Base-by-base conservation (phyloP, 2,888 invertebrate species). In the Sarcophaga carnaria region DNA sequence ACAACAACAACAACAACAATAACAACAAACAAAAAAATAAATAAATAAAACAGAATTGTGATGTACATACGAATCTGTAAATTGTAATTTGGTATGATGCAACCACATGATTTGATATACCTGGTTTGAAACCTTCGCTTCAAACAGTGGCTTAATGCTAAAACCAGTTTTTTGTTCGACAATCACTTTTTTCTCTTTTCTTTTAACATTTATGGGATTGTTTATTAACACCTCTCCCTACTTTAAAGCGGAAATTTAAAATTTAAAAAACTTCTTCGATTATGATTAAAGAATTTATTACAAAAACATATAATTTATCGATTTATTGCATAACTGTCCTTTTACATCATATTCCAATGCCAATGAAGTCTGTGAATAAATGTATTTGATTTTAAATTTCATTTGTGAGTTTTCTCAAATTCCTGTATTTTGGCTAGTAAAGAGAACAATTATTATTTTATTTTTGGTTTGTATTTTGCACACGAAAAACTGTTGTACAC, bases 121-220 rank as follows among this genome's bases (percentile, higher is more conserved):
- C 83, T 78, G 74, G 70, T 70, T 49, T 81, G 77, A 76, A 86
- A 80, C 81, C 80, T 80, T 83, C 63, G 54, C 77, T 80, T 80
- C 71, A 67, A 83, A 78, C 80, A 49, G 62, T 74, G 72, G 62
- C 64, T 86, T 76, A 72, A 77, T 77, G 70, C 80, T 69, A 54
- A 86, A 86, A 86, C 86, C 80, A 17, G 86, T 86, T 83, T 74
- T 49, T 8, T 63, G 76, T 80, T 64, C 72, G 59, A 77, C 47
- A 64, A 54, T 74, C 86, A 74, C 70, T 62, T 69, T 4, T 37
- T 37, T 37, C 6, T 37, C 3, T 37, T 37, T 37, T 8, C n/a
- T 47, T 45, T 14, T 27, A 66, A 25, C 22, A 64, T 25, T 60
- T 66, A 64, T 60, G n/a, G 54, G 17, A 75, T 14, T 27, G 11